Conservation (phyloP, 1,140 invertebrate genomes). For the Caenorhabditis tropicalis region DNA sequence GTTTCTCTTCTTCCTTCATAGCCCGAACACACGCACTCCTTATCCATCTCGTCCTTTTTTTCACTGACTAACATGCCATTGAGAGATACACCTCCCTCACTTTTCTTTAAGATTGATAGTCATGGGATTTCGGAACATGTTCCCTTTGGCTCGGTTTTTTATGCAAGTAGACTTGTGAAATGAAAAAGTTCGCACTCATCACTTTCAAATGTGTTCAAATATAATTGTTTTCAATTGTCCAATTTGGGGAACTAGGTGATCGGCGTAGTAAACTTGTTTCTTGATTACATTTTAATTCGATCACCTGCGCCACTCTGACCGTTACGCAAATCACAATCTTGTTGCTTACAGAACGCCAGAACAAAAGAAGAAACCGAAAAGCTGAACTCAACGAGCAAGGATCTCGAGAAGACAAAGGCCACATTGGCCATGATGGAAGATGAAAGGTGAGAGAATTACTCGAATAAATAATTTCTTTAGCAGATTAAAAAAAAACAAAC, state of each 20-base stretch:
- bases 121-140: not conserved
- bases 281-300: constrained; percentile 31
- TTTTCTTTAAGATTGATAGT: constrained; percentile 15
- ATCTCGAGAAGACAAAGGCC: constrained; percentile 35
- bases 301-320: not conserved
- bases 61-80: not conserved
- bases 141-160: not conserved
- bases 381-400: not conserved
- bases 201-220: not conserved
- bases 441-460: not conserved
- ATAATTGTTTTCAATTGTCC: constrained; percentile 8
- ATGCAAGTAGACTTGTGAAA: no score
- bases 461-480: no score
- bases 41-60: not conserved
- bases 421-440: constrained; percentile 38
- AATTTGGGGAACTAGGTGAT: constrained; percentile 5
- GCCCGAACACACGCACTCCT: not conserved
- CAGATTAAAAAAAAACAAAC: not conserved
- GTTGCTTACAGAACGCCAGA: not conserved
- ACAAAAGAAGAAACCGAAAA: constrained; percentile 39
- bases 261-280: not conserved
- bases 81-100: not conserved
- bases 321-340: not conserved
- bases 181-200: not conserved
- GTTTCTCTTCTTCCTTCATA: no score